Evolutionary conservation across 1,140 invertebrate species (phyloP).

Genomic region (Gryon sp.): DNA sequence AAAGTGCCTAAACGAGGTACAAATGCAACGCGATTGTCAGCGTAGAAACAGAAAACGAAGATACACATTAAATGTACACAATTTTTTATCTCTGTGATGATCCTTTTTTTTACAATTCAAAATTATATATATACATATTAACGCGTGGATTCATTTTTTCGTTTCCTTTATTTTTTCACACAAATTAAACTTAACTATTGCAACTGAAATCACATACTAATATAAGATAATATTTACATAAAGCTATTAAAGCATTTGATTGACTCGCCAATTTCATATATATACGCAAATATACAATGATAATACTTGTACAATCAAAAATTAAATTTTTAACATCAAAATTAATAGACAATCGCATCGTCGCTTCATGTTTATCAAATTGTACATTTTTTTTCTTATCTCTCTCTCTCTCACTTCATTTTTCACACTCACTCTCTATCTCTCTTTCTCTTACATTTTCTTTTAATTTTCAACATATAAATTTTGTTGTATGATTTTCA

Average conservation of each 20-base stretch:
- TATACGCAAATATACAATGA: constrained; percentile 25
- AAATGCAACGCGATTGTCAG: constrained; percentile 51
- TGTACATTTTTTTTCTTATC: neutral
- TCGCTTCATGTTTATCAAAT: constrained; percentile 19
- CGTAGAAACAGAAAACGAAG: constrained; percentile 37
- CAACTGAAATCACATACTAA: constrained; percentile 28
- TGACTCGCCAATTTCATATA: constrained; percentile 15
- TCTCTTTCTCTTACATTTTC: no score
- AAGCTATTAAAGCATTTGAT: constrained; percentile 20
- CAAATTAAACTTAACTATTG: constrained; percentile 32
- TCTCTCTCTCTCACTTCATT: neutral
- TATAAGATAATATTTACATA: constrained; percentile 27
- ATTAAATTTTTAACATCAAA: neutral
- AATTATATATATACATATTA: constrained; percentile 30
- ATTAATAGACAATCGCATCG: constrained; percentile 23
- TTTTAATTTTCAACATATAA: no score
- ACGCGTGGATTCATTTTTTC: neutral
- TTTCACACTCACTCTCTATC: constrained; percentile 21
- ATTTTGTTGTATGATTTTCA: no score
- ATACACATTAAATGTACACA: constrained; percentile 31
- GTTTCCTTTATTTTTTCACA: constrained; percentile 1
- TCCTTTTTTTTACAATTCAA: constrained; percentile 44
- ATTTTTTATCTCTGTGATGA: constrained; percentile 2
- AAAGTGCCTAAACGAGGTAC: constrained; percentile 48
- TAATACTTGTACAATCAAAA: no score